Evolutionary conservation across 1,140 invertebrate genomes (phyloP).

Genomic region (Reticulitermes speratus): DNA sequence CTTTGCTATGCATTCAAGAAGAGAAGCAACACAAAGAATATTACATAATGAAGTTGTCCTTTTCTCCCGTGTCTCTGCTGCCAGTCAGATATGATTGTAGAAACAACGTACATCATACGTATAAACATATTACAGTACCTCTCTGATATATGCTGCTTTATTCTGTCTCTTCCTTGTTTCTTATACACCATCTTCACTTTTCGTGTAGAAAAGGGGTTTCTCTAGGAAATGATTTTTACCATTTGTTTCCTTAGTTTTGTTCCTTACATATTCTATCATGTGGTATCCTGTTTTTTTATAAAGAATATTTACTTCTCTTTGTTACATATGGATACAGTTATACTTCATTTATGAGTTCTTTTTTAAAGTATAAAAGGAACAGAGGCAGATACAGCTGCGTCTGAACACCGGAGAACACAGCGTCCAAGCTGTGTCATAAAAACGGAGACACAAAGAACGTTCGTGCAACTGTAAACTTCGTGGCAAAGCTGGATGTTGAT

Average conservation of each 20-base stretch:
- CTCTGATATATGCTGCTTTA: too few relatives aligned
- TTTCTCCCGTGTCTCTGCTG: too few relatives aligned
- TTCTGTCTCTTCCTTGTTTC: neutral
- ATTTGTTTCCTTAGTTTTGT: neutral
- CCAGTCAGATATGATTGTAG: constrained; percentile 4
- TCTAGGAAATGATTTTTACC: neutral
- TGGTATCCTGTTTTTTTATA: neutral
- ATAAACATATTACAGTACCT: too few relatives aligned
- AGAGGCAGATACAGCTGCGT: neutral
- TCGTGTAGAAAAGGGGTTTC: neutral
- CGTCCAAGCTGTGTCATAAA: neutral
- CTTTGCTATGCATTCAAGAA: neutral
- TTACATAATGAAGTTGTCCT: neutral
- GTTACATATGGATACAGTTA: neutral
- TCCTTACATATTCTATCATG: constrained; percentile 9
- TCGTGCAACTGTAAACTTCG: too few relatives aligned
- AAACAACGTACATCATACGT: neutral
- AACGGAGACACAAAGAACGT: too few relatives aligned
- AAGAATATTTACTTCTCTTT: neutral
- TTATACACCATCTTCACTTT: neutral
- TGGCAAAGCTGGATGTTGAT: too few relatives aligned
- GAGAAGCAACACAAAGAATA: neutral
- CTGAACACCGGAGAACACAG: neutral
- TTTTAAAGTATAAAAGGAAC: neutral
- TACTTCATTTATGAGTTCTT: neutral